Evolutionary conservation across 2,888 invertebrate genomes (phyloP).

Genomic region (Phengaris arion): DNA sequence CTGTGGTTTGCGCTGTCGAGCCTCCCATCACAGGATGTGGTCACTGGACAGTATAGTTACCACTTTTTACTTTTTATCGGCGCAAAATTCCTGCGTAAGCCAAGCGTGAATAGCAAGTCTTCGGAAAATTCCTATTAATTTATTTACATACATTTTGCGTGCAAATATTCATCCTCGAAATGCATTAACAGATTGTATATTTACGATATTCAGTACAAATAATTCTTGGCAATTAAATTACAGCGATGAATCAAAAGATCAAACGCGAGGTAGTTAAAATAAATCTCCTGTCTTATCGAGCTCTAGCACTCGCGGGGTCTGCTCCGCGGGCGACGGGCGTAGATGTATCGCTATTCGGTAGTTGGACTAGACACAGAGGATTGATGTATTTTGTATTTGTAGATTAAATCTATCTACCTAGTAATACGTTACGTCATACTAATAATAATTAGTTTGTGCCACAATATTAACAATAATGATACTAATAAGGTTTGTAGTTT

Average conservation of each 20-base stretch:
- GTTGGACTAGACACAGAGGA: background rate
- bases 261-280: slow-evolving; percentile 35
- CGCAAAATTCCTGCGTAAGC: background rate
- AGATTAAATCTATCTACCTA: too few relatives aligned
- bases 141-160: background rate
- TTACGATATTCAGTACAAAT: background rate
- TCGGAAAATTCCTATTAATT: background rate
- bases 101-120: background rate
- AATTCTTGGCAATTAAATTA: slow-evolving; percentile 23
- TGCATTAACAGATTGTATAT: background rate
- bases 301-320: slow-evolving; percentile 24
- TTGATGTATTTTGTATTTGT: background rate
- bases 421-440: too few relatives aligned
- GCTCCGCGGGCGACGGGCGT: background rate
- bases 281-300: slow-evolving; percentile 30
- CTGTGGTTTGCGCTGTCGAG: background rate
- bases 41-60: background rate
- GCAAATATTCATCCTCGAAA: slow-evolving; percentile 7
- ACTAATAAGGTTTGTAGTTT: too few relatives aligned
- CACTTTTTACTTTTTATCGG: background rate
- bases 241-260: slow-evolving; percentile 30
- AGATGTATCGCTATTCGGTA: background rate
- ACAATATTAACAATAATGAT: too few relatives aligned
- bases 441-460: too few relatives aligned
- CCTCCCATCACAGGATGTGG: background rate